Evolutionary conservation across 2,888 invertebrate species (phyloP).

Genomic region (Idaea aversata): DNA sequence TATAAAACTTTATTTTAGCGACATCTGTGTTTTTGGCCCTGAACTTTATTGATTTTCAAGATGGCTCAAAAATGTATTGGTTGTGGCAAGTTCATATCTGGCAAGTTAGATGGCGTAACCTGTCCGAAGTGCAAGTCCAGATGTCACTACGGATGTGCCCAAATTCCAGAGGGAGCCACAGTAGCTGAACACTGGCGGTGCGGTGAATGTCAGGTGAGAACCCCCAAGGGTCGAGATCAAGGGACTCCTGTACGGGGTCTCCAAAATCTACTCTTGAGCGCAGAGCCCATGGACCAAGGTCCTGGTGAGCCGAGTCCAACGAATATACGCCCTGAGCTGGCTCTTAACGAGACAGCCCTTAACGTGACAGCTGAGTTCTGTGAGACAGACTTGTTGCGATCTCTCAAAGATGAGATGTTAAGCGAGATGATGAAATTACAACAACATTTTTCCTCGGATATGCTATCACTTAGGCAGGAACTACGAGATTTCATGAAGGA

Average conservation of each 20-base stretch:
- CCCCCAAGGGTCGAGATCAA: conserved; percentile 1
- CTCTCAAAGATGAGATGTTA: not conserved
- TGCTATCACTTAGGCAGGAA: not conserved
- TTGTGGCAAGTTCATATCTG: not conserved
- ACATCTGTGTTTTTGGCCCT: not conserved
- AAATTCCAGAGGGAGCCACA: not conserved
- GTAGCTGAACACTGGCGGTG: not conserved
- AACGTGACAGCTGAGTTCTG: not conserved
- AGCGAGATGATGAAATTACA: not conserved
- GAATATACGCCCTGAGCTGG: not conserved
- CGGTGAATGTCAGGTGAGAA: not conserved
- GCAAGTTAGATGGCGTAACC: not conserved
- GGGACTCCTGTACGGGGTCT: not conserved
- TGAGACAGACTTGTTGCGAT: not conserved
- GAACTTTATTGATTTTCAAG: not conserved
- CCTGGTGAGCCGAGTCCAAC: not conserved
- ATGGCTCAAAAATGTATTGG: not conserved
- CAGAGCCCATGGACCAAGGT: not conserved
- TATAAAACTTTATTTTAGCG: not conserved
- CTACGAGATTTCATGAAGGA: not conserved
- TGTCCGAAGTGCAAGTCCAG: conserved; percentile 2
- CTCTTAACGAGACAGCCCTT: not conserved
- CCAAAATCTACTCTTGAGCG: not conserved
- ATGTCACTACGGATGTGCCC: not conserved
- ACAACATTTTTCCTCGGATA: not conserved